A percentile compares a stretch with the other conserved stretches of the same genome.
Conservation (phyloP, 2,797 vertebrate species). For the Arctocebus calabarensis region DNA sequence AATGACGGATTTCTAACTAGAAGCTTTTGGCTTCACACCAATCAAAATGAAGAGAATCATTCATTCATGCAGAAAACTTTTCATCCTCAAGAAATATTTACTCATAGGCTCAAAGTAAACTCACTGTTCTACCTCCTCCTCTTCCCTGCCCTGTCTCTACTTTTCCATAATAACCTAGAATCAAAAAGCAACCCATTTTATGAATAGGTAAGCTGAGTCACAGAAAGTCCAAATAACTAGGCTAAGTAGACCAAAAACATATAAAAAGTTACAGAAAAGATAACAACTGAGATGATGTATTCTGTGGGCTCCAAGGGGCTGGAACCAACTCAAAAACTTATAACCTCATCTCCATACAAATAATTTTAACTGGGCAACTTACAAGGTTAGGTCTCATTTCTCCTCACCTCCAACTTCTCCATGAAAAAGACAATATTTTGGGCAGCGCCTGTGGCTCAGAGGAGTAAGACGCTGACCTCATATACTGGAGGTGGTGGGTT, state of each 20-base stretch:
- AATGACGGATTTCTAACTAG: constrained; percentile 3
- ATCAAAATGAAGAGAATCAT: constrained; percentile 45
- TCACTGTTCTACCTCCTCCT: not conserved
- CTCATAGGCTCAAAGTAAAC: not conserved
- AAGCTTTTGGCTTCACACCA: constrained; percentile 22
- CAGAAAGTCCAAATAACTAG: constrained; percentile 1
- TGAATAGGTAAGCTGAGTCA: not conserved
- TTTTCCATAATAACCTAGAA: not conserved
- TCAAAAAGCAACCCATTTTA: constrained; percentile 21
- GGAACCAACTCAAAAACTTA: not conserved
- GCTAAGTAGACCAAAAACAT: constrained; percentile 15
- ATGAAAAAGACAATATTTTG: not conserved
- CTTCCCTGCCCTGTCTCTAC: not conserved
- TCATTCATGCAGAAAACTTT: constrained; percentile 22
- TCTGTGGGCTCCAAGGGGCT: not conserved
- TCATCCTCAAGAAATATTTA: not conserved
- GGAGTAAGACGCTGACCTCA: too few species aligned
- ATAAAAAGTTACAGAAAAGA: not conserved
- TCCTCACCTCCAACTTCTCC: not conserved
- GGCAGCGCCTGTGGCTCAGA: too few species aligned
- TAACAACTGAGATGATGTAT: not conserved
- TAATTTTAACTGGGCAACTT: not conserved
- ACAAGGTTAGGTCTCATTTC: not conserved
- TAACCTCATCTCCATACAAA: not conserved
- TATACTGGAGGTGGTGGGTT: too few species aligned